Percentiles rank a stretch among this genome's conserved stretches.
Evolutionary conservation across 2,797 vertebrate genomes (phyloP).

Genomic region (Tauraco hartlaubi): DNA sequence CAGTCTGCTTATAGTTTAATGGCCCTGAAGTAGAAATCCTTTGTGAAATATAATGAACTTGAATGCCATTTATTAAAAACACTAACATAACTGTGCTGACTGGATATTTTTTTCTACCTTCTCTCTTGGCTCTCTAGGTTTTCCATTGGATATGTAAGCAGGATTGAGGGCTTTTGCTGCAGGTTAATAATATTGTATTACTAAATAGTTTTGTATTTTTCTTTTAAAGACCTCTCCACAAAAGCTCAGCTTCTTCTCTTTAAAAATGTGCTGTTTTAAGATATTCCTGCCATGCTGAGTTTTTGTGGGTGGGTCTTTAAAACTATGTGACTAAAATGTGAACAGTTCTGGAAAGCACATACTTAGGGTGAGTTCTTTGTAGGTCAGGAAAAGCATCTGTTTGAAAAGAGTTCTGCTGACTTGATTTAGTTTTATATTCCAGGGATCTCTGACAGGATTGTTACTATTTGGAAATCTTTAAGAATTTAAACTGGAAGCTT

Average conservation of each 20-base stretch:
- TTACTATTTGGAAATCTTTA: background rate
- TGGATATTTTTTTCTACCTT: background rate
- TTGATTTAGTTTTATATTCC: background rate
- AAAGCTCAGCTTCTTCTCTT: background rate
- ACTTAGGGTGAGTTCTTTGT: background rate
- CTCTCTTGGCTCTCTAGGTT: background rate
- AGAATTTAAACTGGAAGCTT: background rate
- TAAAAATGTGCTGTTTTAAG: no score
- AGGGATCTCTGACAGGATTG: background rate
- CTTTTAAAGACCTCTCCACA: background rate
- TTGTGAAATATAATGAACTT: background rate
- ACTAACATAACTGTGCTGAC: background rate
- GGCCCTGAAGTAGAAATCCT: background rate
- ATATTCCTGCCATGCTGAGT: no score
- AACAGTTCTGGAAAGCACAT: background rate
- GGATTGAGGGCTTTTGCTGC: background rate
- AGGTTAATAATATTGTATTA: background rate
- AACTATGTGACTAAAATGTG: background rate
- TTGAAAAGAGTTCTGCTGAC: background rate
- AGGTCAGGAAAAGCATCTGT: background rate
- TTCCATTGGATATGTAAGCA: background rate
- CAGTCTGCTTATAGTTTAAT: conserved; percentile 28
- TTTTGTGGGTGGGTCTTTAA: no score
- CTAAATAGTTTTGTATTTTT: background rate
- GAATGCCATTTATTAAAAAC: background rate